Evolutionary conservation across 1,140 invertebrate species (phyloP).

Genomic region (Drosophila equinoxialis): DNA sequence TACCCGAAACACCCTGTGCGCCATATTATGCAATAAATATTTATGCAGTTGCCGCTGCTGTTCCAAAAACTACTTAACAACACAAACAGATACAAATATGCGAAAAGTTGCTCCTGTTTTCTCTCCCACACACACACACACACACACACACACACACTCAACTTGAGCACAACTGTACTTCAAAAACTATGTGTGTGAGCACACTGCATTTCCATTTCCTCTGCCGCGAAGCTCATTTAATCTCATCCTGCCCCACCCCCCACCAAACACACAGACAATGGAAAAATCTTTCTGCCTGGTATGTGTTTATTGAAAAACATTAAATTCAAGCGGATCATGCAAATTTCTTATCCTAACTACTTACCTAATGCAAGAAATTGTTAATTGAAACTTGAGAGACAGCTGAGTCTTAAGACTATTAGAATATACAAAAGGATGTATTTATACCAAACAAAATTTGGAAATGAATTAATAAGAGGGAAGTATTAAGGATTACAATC

Average conservation of each 20-base stretch:
- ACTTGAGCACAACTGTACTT: constrained; percentile 43
- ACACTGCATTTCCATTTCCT: constrained; percentile 69
- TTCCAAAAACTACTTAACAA: constrained; percentile 70
- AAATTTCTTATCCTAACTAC: constrained; percentile 40
- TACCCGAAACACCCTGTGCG: constrained; percentile 3
- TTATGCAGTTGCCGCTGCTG: constrained; percentile 64
- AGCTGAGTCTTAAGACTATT: constrained; percentile 33
- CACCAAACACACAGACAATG: constrained; percentile 48
- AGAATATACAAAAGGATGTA: background rate
- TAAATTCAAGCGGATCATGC: constrained; percentile 51
- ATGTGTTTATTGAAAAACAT: constrained; percentile 68
- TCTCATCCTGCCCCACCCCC: constrained; percentile 34
- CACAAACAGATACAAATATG: constrained; percentile 80
- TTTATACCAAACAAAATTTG: background rate
- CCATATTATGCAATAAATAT: constrained; percentile 73
- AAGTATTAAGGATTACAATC: too few relatives aligned
- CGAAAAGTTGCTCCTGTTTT: constrained; percentile 64
- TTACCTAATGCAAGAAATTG: constrained; percentile 44
- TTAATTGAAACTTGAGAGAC: constrained; percentile 64
- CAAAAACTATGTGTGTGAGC: constrained; percentile 55
- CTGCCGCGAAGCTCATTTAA: constrained; percentile 50
- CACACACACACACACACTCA: constrained; percentile 17
- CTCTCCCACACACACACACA: background rate
- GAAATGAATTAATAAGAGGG: background rate
- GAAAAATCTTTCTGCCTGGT: constrained; percentile 13